Percentiles rank a stretch among this genome's conserved stretches.
Conservation (phyloP, 2,113 vertebrate species). For the Myocastor coypus region DNA sequence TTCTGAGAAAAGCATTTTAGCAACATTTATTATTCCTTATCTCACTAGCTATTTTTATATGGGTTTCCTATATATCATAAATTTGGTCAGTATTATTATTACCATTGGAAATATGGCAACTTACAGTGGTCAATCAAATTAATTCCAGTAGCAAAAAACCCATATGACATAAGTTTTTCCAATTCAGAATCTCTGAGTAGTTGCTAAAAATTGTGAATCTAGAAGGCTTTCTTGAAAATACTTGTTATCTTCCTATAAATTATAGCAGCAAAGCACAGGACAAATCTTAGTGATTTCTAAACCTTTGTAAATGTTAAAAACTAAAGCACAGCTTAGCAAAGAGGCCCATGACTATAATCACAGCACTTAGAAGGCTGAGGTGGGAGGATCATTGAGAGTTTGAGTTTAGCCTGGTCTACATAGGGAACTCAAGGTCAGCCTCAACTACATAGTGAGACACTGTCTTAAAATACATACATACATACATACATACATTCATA, state of each 20-base stretch:
- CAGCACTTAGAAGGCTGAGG: neutral
- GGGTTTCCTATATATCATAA: neutral
- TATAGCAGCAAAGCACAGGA: neutral
- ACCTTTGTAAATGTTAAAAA: neutral
- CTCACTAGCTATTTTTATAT: neutral
- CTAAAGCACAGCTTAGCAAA: neutral
- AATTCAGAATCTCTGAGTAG: neutral
- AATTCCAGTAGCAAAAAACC: constrained; percentile 23
- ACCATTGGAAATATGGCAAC: neutral
- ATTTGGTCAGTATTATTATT: constrained; percentile 25
- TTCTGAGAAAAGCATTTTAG: constrained; percentile 64
- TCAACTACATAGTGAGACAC: neutral
- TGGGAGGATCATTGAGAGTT: neutral
- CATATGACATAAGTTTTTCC: neutral
- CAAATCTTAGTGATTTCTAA: neutral
- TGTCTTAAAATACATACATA: neutral
- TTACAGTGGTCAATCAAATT: neutral
- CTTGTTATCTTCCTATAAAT: neutral
- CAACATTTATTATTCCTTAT: constrained; percentile 31
- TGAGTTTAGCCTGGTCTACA: neutral
- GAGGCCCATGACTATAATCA: neutral
- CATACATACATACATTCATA: too few species aligned
- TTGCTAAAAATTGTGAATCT: constrained; percentile 45
- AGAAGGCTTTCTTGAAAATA: neutral
- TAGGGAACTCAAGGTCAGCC: neutral